A percentile compares a stretch with the other conserved stretches of the same genome.
Evolutionary conservation across 1,140 invertebrate species (phyloP).

Genomic region (Hyles vespertilio): DNA sequence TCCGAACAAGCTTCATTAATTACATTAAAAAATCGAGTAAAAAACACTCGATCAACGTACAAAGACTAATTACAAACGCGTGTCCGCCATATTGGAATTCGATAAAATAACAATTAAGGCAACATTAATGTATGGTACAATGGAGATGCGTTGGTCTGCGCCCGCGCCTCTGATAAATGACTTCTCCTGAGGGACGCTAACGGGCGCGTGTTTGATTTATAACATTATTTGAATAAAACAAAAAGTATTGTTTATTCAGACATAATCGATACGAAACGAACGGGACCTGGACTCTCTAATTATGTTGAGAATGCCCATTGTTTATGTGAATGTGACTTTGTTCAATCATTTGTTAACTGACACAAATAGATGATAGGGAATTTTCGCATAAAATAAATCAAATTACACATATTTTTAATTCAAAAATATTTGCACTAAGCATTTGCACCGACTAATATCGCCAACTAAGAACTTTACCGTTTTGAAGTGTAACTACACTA

Average conservation of each 20-base stretch:
- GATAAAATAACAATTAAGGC: constrained; percentile 72
- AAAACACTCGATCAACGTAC: constrained; percentile 21
- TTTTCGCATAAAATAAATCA: too few relatives aligned
- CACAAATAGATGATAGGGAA: neutral
- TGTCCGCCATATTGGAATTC: constrained; percentile 54
- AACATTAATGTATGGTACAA: constrained; percentile 58
- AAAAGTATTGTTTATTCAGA: constrained; percentile 63
- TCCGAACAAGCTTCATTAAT: too few relatives aligned
- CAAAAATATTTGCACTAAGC: too few relatives aligned
- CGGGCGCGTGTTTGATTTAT: constrained; percentile 70
- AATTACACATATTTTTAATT: too few relatives aligned
- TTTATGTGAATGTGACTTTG: constrained; percentile 8
- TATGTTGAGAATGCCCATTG: constrained; percentile 27
- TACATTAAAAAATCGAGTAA: neutral
- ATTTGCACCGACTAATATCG: too few relatives aligned
- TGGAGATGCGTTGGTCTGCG: constrained; percentile 39
- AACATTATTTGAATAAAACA: constrained; percentile 63
- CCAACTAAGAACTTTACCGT: too few relatives aligned
- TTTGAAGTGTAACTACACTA: too few relatives aligned
- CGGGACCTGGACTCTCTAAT: constrained; percentile 26
- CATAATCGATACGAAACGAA: constrained; percentile 59
- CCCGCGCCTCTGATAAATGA: constrained; percentile 64
- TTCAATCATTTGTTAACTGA: neutral
- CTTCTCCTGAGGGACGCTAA: constrained; percentile 42
- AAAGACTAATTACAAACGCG: constrained; percentile 50